Percentiles rank a stretch among this genome's conserved stretches.
phyloP scores from a whole-genome alignment of 2,888 invertebrate species.

The Dexiosoma caninum region DNA sequence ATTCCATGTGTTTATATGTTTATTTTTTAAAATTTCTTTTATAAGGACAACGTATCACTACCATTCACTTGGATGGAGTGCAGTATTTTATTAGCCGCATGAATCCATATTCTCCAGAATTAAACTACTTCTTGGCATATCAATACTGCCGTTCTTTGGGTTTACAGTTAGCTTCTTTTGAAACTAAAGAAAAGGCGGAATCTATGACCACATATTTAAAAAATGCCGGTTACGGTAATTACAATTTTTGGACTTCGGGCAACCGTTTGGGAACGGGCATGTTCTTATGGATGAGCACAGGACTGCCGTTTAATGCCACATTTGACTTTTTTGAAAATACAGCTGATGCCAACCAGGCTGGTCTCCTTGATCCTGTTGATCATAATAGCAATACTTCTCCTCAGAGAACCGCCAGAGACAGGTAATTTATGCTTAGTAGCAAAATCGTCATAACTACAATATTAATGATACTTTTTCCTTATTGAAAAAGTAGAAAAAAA shows the following conservation, averaged over 20 bases:
- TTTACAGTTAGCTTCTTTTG: slow-evolving; percentile 89
- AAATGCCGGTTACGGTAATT: slow-evolving; percentile 90
- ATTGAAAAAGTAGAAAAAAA: neutral
- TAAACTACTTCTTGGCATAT: slow-evolving; percentile 91
- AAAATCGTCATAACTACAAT: neutral
- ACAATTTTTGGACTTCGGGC: slow-evolving; percentile 93
- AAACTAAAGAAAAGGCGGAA: slow-evolving; percentile 91
- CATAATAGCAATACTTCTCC: slow-evolving; percentile 87
- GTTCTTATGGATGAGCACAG: slow-evolving; percentile 94
- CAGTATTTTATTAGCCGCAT: slow-evolving; percentile 91
- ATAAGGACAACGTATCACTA: slow-evolving; percentile 89
- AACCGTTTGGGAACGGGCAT: slow-evolving; percentile 91
- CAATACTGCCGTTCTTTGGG: slow-evolving; percentile 92
- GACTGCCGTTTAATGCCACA: slow-evolving; percentile 91
- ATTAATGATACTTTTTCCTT: neutral
- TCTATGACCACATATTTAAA: slow-evolving; percentile 89
- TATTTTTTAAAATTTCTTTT: neutral
- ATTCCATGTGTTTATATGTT: neutral
- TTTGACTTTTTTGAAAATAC: slow-evolving; percentile 88
- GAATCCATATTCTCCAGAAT: slow-evolving; percentile 91
- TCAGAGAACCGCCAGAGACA: slow-evolving; percentile 86
- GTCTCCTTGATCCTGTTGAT: slow-evolving; percentile 80
- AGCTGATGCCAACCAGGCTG: slow-evolving; percentile 77
- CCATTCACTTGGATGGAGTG: slow-evolving; percentile 90
- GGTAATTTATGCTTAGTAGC: slow-evolving; percentile 69